Percentiles rank a stretch among this genome's conserved stretches.
Conservation (phyloP, 1,140 invertebrate genomes). For the Drosophila bocqueti region DNA sequence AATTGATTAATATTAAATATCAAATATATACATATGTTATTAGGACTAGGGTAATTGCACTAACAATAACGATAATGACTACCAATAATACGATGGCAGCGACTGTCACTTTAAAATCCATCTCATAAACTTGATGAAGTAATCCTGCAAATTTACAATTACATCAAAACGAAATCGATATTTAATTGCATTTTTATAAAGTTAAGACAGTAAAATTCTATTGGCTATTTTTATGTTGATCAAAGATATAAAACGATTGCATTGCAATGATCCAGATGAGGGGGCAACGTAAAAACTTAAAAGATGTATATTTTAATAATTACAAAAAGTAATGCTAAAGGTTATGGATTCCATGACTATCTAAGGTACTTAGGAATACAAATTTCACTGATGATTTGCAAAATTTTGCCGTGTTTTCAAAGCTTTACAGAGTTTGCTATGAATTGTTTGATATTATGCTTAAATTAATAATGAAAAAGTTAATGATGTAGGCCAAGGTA, state of each 20-base stretch:
- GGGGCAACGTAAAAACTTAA: background rate
- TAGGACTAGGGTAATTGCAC: slow-evolving; percentile 51
- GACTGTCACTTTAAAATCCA: slow-evolving; percentile 84
- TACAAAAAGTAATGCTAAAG: background rate
- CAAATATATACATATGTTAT: slow-evolving; percentile 65
- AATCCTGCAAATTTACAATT: slow-evolving; percentile 84
- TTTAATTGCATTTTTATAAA: slow-evolving; percentile 24
- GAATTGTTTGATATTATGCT: background rate
- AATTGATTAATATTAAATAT: slow-evolving; percentile 44
- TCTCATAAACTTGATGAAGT: slow-evolving; percentile 84
- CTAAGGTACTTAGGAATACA: background rate
- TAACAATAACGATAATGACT: slow-evolving; percentile 58
- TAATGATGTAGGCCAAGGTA: background rate
- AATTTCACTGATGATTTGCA: background rate
- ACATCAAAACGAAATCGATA: slow-evolving; percentile 65
- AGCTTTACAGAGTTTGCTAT: background rate
- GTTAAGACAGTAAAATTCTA: slow-evolving; percentile 5
- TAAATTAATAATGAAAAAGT: background rate
- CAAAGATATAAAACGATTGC: slow-evolving; percentile 10
- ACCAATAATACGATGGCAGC: slow-evolving; percentile 76
- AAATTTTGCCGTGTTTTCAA: background rate
- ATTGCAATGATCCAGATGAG: slow-evolving; percentile 22
- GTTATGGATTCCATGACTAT: background rate
- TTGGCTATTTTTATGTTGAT: slow-evolving; percentile 11
- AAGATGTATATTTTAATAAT: background rate